Evolutionary conservation across 2,113 vertebrate genomes (phyloP).

Genomic region (Indri indri): DNA sequence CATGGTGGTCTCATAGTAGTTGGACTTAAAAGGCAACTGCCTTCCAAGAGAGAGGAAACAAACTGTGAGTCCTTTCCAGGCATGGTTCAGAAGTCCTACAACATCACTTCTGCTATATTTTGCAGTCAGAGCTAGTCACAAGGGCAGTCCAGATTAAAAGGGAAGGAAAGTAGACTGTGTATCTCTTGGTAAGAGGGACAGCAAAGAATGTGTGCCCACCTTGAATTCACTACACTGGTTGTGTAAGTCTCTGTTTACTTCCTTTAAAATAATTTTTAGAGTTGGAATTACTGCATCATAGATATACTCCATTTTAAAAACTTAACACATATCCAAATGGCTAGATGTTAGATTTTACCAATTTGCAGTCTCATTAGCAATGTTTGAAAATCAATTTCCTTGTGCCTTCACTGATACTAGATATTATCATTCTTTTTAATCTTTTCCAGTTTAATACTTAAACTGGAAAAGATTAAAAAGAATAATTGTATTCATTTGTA

Average conservation of each 20-base stretch:
- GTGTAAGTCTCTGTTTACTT: not conserved
- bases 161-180: not conserved
- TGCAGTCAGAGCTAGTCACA: not conserved
- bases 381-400: not conserved
- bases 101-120: not conserved
- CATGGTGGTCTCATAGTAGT: not conserved
- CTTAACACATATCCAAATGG: not conserved
- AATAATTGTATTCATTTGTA: not conserved
- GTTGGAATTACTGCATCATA: not conserved
- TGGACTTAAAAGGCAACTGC: not conserved
- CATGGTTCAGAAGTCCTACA: not conserved
- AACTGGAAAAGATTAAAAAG: too few species aligned
- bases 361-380: not conserved
- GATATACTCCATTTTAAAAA: not conserved
- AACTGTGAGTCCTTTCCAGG: not conserved
- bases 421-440: not conserved
- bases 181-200: not conserved
- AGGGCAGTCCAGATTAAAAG: not conserved
- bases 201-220: not conserved
- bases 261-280: not conserved
- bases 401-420: not conserved
- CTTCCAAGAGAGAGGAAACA: not conserved
- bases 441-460: not conserved
- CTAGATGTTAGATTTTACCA: not conserved
- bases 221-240: not conserved